phyloP scores from a whole-genome alignment of 1,140 invertebrate species.

The Chelonus insularis region DNA sequence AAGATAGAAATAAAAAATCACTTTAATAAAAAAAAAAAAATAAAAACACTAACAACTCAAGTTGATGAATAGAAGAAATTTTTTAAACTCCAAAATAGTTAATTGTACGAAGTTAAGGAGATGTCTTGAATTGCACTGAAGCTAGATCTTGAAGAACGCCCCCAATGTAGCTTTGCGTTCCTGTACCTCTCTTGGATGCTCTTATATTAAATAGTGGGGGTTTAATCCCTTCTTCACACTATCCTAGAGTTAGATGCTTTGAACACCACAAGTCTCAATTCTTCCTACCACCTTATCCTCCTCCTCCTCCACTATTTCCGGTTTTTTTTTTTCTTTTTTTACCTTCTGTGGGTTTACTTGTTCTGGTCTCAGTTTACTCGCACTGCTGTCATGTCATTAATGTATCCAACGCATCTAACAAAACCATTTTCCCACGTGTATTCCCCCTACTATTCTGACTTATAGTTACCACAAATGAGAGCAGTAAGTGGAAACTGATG shows the following conservation, averaged over 20 bases:
- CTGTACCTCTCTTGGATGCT: conserved; percentile 36
- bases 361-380: no score
- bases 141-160: conserved; percentile 52
- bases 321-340: background rate
- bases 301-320: background rate
- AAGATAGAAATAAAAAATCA: no score
- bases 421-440: conserved; percentile 22
- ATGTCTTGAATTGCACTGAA: conserved; percentile 54
- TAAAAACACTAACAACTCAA: no score
- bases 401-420: background rate
- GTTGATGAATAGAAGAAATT: background rate
- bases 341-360: background rate
- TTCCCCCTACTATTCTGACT: background rate
- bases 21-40: no score
- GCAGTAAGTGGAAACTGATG: conserved; percentile 42
- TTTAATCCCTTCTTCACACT: conserved; percentile 54
- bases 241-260: conserved; percentile 26
- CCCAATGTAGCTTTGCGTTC: conserved; percentile 54
- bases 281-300: background rate
- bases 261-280: conserved; percentile 2
- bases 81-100: background rate
- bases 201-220: conserved; percentile 56
- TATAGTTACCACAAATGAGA: conserved; percentile 26
- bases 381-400: no score
- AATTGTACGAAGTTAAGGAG: conserved; percentile 24